Conservation (phyloP, 2,797 vertebrate genomes). For the Hemitrygon akajei region DNA sequence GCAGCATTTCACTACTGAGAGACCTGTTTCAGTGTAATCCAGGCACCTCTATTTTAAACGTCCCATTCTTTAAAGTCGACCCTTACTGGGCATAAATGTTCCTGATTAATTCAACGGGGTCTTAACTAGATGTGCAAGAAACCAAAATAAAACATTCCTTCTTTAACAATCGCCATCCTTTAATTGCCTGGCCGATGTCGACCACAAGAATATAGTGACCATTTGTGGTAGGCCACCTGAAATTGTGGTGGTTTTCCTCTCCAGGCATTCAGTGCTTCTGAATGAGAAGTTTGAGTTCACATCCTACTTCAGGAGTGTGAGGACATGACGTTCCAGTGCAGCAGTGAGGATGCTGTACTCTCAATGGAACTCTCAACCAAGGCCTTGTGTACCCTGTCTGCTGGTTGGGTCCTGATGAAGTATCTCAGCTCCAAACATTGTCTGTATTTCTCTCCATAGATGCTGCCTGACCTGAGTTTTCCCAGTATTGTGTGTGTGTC, state of each 20-base stretch:
- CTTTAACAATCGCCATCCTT: not conserved
- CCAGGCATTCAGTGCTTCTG: not conserved
- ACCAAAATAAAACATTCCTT: not conserved
- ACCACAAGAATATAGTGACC: not conserved
- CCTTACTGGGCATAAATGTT: not conserved
- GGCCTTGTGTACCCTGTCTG: not conserved
- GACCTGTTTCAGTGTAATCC: not conserved
- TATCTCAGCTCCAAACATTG: no score
- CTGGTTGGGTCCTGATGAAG: no score
- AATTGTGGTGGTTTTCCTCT: not conserved
- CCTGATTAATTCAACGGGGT: not conserved
- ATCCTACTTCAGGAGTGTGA: not conserved
- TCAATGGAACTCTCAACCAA: not conserved
- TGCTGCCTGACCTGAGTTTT: no score
- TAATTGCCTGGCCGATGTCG: no score
- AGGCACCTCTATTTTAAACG: not conserved
- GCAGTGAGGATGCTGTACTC: not conserved
- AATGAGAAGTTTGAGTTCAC: not conserved
- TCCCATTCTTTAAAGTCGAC: not conserved
- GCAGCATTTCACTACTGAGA: not conserved
- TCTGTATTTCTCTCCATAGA: no score
- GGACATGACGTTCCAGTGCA: not conserved
- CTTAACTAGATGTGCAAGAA: not conserved
- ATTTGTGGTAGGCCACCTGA: not conserved
- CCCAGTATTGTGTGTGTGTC: no score